Conservation (phyloP, 2,888 invertebrate genomes). For the Pammene aurita region DNA sequence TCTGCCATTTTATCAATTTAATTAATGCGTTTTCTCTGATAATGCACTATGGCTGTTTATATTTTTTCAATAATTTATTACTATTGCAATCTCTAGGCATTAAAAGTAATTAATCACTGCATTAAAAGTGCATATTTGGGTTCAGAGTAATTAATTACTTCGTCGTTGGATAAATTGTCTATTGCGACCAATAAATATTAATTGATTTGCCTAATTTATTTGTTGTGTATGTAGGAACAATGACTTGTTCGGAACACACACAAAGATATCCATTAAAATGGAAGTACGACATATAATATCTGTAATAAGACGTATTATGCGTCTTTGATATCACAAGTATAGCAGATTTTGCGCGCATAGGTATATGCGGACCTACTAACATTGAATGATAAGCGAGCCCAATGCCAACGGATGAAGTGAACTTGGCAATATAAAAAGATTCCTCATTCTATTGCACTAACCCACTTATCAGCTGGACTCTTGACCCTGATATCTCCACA, state of each 20-base stretch:
- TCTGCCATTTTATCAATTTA: conserved; percentile 56
- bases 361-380: conserved; percentile 44
- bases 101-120: conserved; percentile 45
- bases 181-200: conserved; percentile 27
- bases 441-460: conserved; percentile 70
- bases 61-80: conserved; percentile 61
- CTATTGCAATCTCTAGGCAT: conserved; percentile 47
- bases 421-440: conserved; percentile 73
- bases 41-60: conserved; percentile 49
- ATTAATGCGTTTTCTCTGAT: conserved; percentile 57
- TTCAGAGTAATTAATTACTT: conserved; percentile 58
- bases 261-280: conserved; percentile 2
- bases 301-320: not conserved
- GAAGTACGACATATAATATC: not conserved
- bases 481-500: conserved; percentile 71
- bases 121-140: conserved; percentile 53
- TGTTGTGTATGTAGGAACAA: conserved; percentile 1
- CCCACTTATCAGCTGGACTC: conserved; percentile 69
- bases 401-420: conserved; percentile 54
- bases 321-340: not conserved
- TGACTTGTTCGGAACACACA: not conserved
- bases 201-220: conserved; percentile 27
- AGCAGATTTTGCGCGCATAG: conserved; percentile 19
- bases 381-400: conserved; percentile 44
- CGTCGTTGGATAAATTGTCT: conserved; percentile 47